These are phyloP conservation scores for Oncorhynchus nerka DNA, from an alignment of 2,113 vertebrate genomes.

Conservation along the genomic window DNA sequence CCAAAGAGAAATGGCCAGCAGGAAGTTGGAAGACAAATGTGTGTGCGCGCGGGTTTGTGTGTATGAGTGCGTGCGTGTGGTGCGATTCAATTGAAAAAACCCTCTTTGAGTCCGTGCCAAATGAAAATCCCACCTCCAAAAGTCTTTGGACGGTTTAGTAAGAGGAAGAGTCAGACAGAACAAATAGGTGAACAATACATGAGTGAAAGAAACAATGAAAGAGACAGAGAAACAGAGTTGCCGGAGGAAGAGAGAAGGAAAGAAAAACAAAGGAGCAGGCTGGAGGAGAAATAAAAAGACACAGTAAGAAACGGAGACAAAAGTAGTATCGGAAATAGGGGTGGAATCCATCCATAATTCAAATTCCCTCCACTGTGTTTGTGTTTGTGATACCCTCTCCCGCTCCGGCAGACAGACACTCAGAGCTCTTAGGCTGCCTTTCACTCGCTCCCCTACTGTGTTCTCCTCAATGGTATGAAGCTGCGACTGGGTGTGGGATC, in stretches of 20 bases:
- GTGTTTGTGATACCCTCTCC: slow-evolving; percentile 6
- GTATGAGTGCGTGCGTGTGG: background rate
- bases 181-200: background rate
- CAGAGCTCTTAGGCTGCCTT: no score
- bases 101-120: background rate
- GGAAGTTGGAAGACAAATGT: background rate
- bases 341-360: no score
- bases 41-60: slow-evolving; percentile 5
- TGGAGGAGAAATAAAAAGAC: no score
- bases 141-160: background rate
- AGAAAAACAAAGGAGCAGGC: no score
- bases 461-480: no score
- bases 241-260: no score
- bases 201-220: no score
- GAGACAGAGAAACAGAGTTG: no score
- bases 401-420: background rate
- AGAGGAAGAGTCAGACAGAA: background rate
- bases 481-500: no score
- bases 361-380: background rate
- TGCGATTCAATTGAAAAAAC: background rate
- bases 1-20: slow-evolving; percentile 6
- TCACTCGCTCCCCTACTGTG: no score
- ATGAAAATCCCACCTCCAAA: background rate
- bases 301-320: no score
- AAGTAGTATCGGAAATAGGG: no score